Conservation (phyloP, 2,888 invertebrate genomes). For the Cosmia pyralina region DNA sequence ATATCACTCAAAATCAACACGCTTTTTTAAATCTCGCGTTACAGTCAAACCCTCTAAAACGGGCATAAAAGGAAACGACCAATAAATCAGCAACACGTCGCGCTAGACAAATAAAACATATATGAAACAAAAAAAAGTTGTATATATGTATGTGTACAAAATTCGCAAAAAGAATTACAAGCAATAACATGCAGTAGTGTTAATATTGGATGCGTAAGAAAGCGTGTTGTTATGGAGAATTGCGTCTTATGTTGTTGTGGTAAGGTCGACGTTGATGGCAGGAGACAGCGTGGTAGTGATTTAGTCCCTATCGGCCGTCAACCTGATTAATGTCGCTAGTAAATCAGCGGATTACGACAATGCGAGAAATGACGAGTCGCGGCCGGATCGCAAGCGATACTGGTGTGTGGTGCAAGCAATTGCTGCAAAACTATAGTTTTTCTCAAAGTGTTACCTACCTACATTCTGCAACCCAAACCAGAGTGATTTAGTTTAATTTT, state of each 20-base stretch:
- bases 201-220: conserved; percentile 75
- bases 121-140: conserved; percentile 78
- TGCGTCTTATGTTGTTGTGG: conserved; percentile 68
- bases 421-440: background rate
- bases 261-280: conserved; percentile 76
- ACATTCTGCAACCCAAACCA: background rate
- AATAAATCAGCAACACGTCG: conserved; percentile 83
- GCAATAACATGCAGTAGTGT: conserved; percentile 89
- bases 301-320: conserved; percentile 90
- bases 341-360: conserved; percentile 91
- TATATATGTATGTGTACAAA: conserved; percentile 77
- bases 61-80: conserved; percentile 82
- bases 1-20: conserved; percentile 78
- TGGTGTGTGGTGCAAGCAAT: conserved; percentile 66
- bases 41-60: conserved; percentile 82
- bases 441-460: no score
- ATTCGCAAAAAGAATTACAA: conserved; percentile 89
- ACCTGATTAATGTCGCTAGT: conserved; percentile 90
- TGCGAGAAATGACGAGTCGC: conserved; percentile 90
- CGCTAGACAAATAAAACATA: conserved; percentile 86
- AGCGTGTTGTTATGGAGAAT: conserved; percentile 58
- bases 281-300: conserved; percentile 82
- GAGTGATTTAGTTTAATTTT: background rate
- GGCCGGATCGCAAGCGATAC: conserved; percentile 86
- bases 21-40: conserved; percentile 79